Conservation (phyloP, 2,797 vertebrate genomes). For the Rallus crepitans region DNA sequence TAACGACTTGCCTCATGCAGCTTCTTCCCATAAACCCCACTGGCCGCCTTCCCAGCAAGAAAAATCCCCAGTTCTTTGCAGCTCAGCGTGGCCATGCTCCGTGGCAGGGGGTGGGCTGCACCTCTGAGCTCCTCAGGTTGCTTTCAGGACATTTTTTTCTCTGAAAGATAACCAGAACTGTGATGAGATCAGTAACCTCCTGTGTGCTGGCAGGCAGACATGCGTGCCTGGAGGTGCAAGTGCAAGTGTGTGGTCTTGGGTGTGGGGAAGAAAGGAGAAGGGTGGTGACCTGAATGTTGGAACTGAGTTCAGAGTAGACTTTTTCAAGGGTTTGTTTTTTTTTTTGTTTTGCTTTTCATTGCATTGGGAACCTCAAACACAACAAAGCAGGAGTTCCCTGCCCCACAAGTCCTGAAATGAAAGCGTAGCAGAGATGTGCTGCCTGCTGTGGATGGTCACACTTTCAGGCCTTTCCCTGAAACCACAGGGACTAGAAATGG, state of each 20-base stretch:
- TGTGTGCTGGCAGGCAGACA: slow-evolving; percentile 3
- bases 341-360: not conserved
- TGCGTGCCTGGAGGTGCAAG: slow-evolving; percentile 30
- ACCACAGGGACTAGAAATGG: not conserved
- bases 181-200: slow-evolving; percentile 1
- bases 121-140: not conserved
- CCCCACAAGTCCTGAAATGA: not conserved
- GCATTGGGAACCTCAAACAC: not conserved
- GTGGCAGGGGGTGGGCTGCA: not conserved
- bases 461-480: not conserved
- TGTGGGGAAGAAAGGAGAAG: slow-evolving; percentile 49
- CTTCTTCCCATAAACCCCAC: not conserved
- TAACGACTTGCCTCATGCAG: not conserved
- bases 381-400: slow-evolving; percentile 1
- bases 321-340: not conserved
- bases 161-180: slow-evolving; percentile 39
- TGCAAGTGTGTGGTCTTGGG: slow-evolving; percentile 64
- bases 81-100: not conserved
- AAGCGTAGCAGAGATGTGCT: not conserved
- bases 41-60: not conserved
- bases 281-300: slow-evolving; percentile 65
- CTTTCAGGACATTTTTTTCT: slow-evolving; percentile 45
- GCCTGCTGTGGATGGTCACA: not conserved
- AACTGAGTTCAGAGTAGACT: slow-evolving; percentile 24
- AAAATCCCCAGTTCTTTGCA: not conserved